Evolutionary conservation across 2,888 invertebrate genomes (phyloP).

Genomic region (Amblyjoppa proteus): DNA sequence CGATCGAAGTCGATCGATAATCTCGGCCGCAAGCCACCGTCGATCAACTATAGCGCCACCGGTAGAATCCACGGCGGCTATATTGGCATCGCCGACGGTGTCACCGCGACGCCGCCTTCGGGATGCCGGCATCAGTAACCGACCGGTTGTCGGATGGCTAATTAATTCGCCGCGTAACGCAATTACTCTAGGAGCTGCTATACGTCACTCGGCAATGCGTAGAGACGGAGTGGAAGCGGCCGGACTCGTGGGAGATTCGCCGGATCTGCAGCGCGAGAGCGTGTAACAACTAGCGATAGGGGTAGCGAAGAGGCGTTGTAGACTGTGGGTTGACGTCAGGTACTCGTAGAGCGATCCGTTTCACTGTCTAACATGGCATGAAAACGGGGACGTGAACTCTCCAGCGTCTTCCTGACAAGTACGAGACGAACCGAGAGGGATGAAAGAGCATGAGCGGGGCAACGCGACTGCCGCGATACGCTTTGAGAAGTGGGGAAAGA

Average conservation of each 20-base stretch:
- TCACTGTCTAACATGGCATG: constrained; percentile 46
- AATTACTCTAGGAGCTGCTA: constrained; percentile 74
- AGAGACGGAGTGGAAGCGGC: constrained; percentile 17
- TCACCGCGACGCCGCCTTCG: constrained; percentile 67
- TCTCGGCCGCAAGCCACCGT: constrained; percentile 70
- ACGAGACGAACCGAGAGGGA: not conserved
- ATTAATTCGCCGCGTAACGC: constrained; percentile 81
- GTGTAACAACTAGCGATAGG: constrained; percentile 46
- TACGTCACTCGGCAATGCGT: constrained; percentile 46
- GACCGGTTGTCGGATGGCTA: constrained; percentile 76
- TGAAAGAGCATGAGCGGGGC: not conserved
- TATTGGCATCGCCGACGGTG: constrained; percentile 61
- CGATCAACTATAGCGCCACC: constrained; percentile 43
- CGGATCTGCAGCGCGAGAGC: constrained; percentile 56
- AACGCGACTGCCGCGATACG: not conserved
- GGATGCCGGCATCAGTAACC: constrained; percentile 71
- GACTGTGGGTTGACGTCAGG: constrained; percentile 69
- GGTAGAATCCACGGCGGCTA: constrained; percentile 3
- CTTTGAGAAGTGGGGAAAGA: not conserved
- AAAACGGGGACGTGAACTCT: constrained; percentile 10
- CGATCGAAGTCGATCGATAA: constrained; percentile 72
- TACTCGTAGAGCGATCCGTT: constrained; percentile 65
- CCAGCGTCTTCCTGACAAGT: constrained; percentile 34
- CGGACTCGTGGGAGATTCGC: constrained; percentile 59
- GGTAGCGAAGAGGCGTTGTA: constrained; percentile 46